These are phyloP conservation scores for Eumacrocentrus americanus DNA, from an alignment of 2,888 invertebrate species.

Conservation along the genomic window DNA sequence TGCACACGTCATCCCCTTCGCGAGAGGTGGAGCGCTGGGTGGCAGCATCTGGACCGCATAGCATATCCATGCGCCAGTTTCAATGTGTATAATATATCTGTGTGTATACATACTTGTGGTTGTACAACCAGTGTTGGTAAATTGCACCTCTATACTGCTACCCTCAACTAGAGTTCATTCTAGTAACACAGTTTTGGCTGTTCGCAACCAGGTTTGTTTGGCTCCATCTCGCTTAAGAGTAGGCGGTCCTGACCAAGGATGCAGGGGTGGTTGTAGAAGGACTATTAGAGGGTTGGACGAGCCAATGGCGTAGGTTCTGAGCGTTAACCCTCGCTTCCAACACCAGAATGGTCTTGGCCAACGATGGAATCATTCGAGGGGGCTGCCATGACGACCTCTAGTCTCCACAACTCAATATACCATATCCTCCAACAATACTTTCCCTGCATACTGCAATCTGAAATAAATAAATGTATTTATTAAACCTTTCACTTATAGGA, in stretches of 20 bases:
- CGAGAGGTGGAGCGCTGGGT: not conserved
- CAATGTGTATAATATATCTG: not conserved
- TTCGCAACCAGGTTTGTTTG: conserved; percentile 48
- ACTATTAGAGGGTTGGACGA: conserved; percentile 28
- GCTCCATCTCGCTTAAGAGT: conserved; percentile 52
- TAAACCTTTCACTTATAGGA: too few species aligned
- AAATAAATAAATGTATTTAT: too few species aligned
- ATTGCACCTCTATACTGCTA: conserved; percentile 42
- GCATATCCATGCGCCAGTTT: not conserved
- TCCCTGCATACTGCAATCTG: too few species aligned
- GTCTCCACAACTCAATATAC: not conserved
- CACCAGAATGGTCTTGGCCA: not conserved
- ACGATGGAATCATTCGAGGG: conserved; percentile 1
- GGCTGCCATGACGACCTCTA: not conserved
- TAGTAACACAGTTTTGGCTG: conserved; percentile 54
- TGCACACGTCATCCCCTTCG: conserved; percentile 3
- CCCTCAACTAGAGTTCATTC: conserved; percentile 46
- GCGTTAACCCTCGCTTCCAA: conserved; percentile 22
- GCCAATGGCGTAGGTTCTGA: conserved; percentile 32
- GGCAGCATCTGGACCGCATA: too few species aligned
- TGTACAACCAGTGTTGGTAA: conserved; percentile 32
- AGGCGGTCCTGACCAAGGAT: conserved; percentile 46
- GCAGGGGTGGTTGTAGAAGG: conserved; percentile 30
- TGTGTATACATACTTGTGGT: not conserved
- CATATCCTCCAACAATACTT: too few species aligned